A percentile compares a stretch with the other conserved stretches of the same genome.
phyloP scores from a whole-genome alignment of 2,888 invertebrate species.

The Synergus itoensis region DNA sequence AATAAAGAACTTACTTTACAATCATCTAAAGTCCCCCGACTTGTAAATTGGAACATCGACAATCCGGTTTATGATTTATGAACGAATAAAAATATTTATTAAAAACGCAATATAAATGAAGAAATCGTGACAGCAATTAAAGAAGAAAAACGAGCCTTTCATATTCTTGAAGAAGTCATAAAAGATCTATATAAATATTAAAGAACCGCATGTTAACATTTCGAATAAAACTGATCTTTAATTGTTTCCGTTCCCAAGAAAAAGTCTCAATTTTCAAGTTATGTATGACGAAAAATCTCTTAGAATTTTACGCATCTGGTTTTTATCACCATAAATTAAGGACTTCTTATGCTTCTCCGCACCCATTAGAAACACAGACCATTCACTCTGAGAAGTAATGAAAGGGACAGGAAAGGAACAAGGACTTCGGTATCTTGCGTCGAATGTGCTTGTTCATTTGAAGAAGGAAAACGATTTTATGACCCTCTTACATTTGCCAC shows the following conservation, averaged over 20 bases:
- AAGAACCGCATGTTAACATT: not conserved
- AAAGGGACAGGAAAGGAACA: slow-evolving; percentile 6
- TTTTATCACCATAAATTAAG: not conserved
- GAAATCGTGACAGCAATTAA: not conserved
- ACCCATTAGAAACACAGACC: not conserved
- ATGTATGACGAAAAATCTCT: not conserved
- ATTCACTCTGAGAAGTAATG: slow-evolving; percentile 13
- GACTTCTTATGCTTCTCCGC: not conserved
- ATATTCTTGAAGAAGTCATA: not conserved
- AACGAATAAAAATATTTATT: not conserved
- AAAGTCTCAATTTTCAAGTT: not conserved
- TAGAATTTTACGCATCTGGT: not conserved
- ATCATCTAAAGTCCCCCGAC: not conserved
- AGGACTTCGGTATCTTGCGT: slow-evolving; percentile 5
- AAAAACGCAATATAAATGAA: not conserved
- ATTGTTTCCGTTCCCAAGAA: not conserved
- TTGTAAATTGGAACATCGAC: not conserved
- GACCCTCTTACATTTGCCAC: slow-evolving; percentile 48
- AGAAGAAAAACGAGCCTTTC: not conserved
- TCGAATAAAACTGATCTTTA: not conserved
- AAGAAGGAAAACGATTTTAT: slow-evolving; percentile 39
- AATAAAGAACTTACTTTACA: too few relatives aligned
- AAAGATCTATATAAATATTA: not conserved
- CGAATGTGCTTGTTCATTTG: slow-evolving; percentile 36
- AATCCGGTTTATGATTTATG: not conserved